These are phyloP conservation scores for Anoplopoma fimbria DNA, from an alignment of 2,113 vertebrate genomes.

Conservation along the genomic window DNA sequence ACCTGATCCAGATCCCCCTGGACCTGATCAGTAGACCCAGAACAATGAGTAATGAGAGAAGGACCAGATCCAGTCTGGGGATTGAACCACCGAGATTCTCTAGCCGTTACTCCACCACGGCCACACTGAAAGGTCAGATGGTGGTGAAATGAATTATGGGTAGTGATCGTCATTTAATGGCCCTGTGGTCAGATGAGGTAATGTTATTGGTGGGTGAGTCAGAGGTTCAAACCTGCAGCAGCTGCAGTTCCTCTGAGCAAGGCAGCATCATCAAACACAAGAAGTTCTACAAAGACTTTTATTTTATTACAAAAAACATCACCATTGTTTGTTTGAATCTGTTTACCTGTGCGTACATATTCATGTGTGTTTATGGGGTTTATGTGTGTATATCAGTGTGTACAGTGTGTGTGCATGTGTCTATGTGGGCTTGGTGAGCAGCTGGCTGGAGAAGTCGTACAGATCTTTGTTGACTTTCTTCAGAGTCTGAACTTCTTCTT, in stretches of 20 bases:
- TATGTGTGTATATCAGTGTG: neutral
- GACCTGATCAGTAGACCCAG: no score
- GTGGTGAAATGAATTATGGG: no score
- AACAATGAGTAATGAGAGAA: no score
- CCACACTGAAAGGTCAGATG: no score
- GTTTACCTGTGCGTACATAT: neutral
- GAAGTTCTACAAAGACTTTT: constrained; percentile 33
- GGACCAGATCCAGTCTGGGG: no score
- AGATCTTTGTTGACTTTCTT: constrained; percentile 96
- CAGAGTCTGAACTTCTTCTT: constrained; percentile 92
- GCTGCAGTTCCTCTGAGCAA: neutral
- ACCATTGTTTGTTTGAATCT: neutral
- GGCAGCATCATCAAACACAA: neutral
- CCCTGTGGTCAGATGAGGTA: no score
- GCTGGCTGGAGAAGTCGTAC: constrained; percentile 92
- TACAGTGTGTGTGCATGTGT: neutral
- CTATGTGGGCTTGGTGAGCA: constrained; percentile 84
- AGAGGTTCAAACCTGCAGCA: no score
- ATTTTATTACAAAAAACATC: constrained; percentile 32
- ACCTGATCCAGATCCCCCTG: no score
- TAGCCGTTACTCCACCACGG: no score
- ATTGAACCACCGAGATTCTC: no score
- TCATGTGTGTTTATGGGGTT: neutral
- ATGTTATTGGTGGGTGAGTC: no score
- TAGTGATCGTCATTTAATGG: no score